phyloP scores from a whole-genome alignment of 2,797 vertebrate species.

The Cottoperca gobio region DNA sequence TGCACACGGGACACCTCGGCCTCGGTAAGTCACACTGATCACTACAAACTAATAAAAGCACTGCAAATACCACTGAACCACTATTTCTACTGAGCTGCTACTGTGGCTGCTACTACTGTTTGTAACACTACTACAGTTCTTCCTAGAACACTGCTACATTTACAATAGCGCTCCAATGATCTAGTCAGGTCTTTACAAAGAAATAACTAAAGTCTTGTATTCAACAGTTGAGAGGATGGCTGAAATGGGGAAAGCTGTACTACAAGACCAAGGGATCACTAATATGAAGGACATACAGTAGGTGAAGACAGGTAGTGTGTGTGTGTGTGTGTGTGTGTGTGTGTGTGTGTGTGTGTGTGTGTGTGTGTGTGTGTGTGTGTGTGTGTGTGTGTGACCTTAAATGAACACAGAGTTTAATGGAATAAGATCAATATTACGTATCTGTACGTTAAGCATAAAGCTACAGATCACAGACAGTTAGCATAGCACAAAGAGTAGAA shows the following conservation, averaged over 20 bases:
- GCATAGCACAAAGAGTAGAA: no score
- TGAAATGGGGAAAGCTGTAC: slow-evolving; percentile 69
- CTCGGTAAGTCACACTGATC: slow-evolving; percentile 55
- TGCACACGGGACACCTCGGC: slow-evolving; percentile 42
- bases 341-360: no score
- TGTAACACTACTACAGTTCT: no score
- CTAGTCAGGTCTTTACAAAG: background rate
- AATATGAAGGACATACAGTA: slow-evolving; percentile 69
- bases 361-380: background rate
- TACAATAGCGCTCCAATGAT: background rate
- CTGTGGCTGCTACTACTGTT: background rate
- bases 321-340: background rate
- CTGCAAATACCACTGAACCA: background rate
- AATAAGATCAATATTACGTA: background rate
- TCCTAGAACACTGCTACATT: background rate
- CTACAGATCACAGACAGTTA: no score
- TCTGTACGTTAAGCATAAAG: background rate
- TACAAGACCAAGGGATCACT: slow-evolving; percentile 64
- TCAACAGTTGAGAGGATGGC: slow-evolving; percentile 72
- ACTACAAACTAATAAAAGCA: background rate
- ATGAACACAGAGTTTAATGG: background rate
- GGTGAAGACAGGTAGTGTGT: background rate
- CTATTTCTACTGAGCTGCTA: background rate
- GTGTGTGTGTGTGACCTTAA: no score
- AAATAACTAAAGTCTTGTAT: slow-evolving; percentile 32